These are phyloP conservation scores for Mya arenaria DNA, from an alignment of 1,140 invertebrate species.

Conservation along the genomic window DNA sequence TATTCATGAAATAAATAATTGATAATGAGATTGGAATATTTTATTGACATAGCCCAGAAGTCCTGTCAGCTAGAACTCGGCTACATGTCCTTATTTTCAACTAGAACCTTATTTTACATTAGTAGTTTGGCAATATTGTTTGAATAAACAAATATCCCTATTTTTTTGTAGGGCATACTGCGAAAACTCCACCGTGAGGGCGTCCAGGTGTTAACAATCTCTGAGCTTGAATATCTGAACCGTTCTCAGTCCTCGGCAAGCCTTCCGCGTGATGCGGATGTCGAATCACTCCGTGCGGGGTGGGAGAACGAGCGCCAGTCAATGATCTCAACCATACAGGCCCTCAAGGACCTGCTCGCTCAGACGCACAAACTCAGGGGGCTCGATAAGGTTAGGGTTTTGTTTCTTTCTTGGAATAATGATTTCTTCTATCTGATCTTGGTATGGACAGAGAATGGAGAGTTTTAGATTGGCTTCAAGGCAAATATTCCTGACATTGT, in stretches of 20 bases:
- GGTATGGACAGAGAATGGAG: too few relatives aligned
- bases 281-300: conserved; percentile 60
- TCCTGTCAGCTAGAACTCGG: too few relatives aligned
- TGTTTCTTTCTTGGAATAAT: too few relatives aligned
- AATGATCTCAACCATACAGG: conserved; percentile 69
- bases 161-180: conserved; percentile 65
- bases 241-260: conserved; percentile 57
- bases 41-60: too few relatives aligned
- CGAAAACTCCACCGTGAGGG: conserved; percentile 71
- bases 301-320: conserved; percentile 73
- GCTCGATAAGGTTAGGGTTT: conserved; percentile 67
- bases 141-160: neutral
- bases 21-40: too few relatives aligned
- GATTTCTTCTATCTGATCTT: too few relatives aligned
- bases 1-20: too few relatives aligned
- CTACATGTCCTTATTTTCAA: too few relatives aligned
- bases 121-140: neutral
- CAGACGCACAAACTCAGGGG: conserved; percentile 64
- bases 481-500: too few relatives aligned
- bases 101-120: neutral
- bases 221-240: conserved; percentile 74
- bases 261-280: conserved; percentile 55
- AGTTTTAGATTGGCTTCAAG: too few relatives aligned
- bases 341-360: conserved; percentile 72
- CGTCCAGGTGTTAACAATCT: conserved; percentile 70